Conservation (phyloP, 1,140 invertebrate genomes). For the Centruroides vittatus region DNA sequence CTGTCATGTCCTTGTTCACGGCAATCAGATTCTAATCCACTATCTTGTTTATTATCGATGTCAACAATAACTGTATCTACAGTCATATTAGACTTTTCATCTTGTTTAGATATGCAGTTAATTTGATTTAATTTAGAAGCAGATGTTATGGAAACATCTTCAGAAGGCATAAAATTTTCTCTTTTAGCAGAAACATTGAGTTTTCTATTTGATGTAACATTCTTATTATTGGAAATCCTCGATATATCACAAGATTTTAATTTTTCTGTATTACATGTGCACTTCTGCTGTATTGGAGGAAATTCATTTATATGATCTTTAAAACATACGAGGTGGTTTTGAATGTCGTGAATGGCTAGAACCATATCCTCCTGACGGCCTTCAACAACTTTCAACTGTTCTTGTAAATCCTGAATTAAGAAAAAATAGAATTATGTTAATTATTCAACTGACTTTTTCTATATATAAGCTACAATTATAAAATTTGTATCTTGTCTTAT, state of each 20-base stretch:
- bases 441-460: too few relatives aligned
- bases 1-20: constrained; percentile 9
- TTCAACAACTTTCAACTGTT: constrained; percentile 12
- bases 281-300: not conserved
- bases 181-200: not conserved
- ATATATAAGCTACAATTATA: too few relatives aligned
- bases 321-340: constrained; percentile 1
- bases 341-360: constrained; percentile 8
- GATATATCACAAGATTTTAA: not conserved
- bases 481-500: too few relatives aligned
- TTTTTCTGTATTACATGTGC: not conserved
- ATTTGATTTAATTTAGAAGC: too few relatives aligned
- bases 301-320: not conserved
- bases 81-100: not conserved
- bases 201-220: not conserved
- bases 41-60: not conserved
- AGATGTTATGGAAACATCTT: not conserved
- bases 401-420: constrained; percentile 8
- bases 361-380: constrained; percentile 10
- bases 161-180: not conserved
- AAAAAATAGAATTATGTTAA: too few relatives aligned
- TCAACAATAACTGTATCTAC: not conserved
- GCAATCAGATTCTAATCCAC: constrained; percentile 7
- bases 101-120: too few relatives aligned
- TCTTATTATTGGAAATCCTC: not conserved